These are phyloP conservation scores for Leptinotarsa texana DNA, from an alignment of 1,140 invertebrate genomes.

Conservation along the genomic window DNA sequence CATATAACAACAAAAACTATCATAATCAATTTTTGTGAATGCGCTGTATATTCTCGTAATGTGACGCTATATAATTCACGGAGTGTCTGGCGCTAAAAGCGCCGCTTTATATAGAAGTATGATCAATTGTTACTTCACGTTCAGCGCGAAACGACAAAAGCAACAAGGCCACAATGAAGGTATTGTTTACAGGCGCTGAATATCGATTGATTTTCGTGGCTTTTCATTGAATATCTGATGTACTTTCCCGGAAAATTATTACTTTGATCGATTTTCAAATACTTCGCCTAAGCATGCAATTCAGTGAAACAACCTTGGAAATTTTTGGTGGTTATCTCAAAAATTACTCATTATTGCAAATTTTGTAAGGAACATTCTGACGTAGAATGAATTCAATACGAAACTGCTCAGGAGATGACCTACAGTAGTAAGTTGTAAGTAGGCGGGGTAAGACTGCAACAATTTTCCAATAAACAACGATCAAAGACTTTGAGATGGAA, in stretches of 20 bases:
- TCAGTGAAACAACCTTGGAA: background rate
- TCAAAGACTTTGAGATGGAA: too few species aligned
- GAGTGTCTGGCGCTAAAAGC: slow-evolving; percentile 4
- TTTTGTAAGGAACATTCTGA: too few species aligned
- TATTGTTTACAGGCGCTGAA: background rate
- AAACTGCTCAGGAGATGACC: too few species aligned
- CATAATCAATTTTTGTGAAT: slow-evolving; percentile 6
- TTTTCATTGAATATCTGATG: background rate
- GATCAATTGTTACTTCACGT: slow-evolving; percentile 5
- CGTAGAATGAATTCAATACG: too few species aligned
- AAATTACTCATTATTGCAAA: too few species aligned
- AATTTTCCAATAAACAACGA: too few species aligned
- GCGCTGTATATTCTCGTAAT: slow-evolving; percentile 8
- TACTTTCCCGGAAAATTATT: background rate
- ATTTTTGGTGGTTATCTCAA: background rate
- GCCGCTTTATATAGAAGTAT: background rate
- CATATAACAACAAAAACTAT: background rate
- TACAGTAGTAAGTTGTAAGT: too few species aligned
- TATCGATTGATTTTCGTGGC: background rate
- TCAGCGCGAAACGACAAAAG: background rate
- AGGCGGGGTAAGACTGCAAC: too few species aligned
- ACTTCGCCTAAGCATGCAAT: background rate
- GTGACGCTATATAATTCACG: slow-evolving; percentile 5
- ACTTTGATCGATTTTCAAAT: background rate
- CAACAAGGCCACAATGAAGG: slow-evolving; percentile 2